A percentile compares a stretch with the other conserved stretches of the same genome.
These are phyloP conservation scores for Tenrec ecaudatus DNA, from an alignment of 2,113 vertebrate species.

Conservation along the genomic window DNA sequence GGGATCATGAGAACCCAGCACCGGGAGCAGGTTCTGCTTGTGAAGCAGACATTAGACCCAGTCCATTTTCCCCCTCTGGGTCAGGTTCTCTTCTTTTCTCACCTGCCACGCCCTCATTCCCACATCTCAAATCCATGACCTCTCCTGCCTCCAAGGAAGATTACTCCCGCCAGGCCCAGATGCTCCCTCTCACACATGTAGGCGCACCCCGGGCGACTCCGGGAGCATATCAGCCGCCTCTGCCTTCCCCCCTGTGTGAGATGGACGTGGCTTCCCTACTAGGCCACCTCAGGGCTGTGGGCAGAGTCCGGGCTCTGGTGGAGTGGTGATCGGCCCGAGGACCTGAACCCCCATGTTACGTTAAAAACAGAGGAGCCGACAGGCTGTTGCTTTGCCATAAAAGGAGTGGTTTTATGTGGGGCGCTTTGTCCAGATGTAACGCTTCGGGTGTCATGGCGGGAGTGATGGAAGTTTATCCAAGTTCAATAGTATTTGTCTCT, in stretches of 20 bases:
- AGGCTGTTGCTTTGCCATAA: background rate
- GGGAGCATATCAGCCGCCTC: constrained; percentile 53
- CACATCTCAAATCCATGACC: constrained; percentile 76
- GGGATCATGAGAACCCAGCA: constrained; percentile 12
- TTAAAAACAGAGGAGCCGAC: constrained; percentile 39
- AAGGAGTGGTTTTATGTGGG: constrained; percentile 39
- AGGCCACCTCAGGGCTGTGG: constrained; percentile 9
- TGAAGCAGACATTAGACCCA: constrained; percentile 38
- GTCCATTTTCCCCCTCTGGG: constrained; percentile 3
- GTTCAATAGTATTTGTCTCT: constrained; percentile 18
- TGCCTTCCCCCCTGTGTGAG: constrained; percentile 5
- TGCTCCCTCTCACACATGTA: constrained; percentile 26
- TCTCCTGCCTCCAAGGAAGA: constrained; percentile 46
- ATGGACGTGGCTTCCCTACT: constrained; percentile 58
- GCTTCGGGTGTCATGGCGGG: background rate
- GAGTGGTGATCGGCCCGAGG: constrained; percentile 63
- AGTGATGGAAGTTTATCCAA: constrained; percentile 42
- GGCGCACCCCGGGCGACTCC: constrained; percentile 50
- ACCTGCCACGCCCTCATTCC: constrained; percentile 76
- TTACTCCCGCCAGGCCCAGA: constrained; percentile 62
- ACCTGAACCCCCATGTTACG: constrained; percentile 5
- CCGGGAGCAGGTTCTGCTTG: constrained; percentile 25
- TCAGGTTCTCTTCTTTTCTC: constrained; percentile 21
- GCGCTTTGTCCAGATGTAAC: background rate
- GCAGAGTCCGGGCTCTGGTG: constrained; percentile 22